Evolutionary conservation across 2,113 vertebrate species (phyloP), one percentile per base, ranked within the genome.

Genomic region (Osmerus eperlanus): DNA sequence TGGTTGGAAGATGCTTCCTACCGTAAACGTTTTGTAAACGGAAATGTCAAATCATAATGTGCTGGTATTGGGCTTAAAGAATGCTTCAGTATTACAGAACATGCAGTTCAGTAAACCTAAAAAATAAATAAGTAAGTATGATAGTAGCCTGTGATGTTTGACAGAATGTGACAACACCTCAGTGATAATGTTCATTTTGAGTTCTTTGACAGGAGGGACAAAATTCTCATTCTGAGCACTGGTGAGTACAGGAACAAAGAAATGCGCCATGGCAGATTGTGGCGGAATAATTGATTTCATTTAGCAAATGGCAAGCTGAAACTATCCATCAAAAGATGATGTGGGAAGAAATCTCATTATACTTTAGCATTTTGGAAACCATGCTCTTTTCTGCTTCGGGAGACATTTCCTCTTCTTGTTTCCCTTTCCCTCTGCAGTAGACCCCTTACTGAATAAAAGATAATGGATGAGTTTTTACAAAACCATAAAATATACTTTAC

Each of bases 291-390:
- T 77, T 81, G 70, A 90, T 83, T 86, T 75, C 73, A 55, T 77
- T 80, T 74, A 74, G 66, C 76, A 79, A 84, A 81, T 76, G 74
- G 73, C 58, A 83, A 55, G 47, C 65, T 11, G 47, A 56, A 72
- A 78, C 78, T 68, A 85, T 86, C 78, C 77, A 88, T 89, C 80
- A 88, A 78, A 25, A 77, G 55, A 74, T 70, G 66, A 77, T 36
- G 69, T 86, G 75, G 77, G 77, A 77, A 77, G 61, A 74, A 83
- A 81, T 76, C 70, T 78, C 78, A 88, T 88, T 84, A 86, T 60
- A 32, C 52, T n/a, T 51, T 70, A 76, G 66, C 67, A 83, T 87
- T 84, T 84, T 77, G 72, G 78, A 79, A 77, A 77, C 69, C 68
- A 73, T 71, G 55, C 29, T 63, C 29, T 62, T 25, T 62, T 62